These are phyloP conservation scores for Drosophila anomelani DNA, from an alignment of 2,888 invertebrate species.

Conservation along the genomic window DNA sequence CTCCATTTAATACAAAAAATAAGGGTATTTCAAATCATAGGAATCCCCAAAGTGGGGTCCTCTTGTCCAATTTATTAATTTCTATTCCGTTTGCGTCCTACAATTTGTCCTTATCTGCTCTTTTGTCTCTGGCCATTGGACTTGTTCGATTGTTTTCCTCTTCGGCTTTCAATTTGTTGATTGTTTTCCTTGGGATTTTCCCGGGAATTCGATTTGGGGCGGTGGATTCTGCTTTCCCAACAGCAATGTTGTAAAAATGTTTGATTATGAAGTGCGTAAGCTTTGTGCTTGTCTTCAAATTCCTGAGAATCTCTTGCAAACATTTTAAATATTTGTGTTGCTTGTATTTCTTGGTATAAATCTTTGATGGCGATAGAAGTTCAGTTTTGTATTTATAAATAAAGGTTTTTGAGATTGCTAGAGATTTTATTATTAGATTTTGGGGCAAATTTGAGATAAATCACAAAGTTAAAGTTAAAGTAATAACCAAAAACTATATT, in stretches of 20 bases:
- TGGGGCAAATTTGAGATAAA: no score
- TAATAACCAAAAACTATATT: background rate
- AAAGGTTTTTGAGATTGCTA: background rate
- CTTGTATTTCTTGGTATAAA: background rate
- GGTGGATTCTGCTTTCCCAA: background rate
- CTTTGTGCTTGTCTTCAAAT: conserved; percentile 7
- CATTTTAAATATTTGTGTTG: conserved; percentile 13
- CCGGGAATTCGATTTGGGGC: conserved; percentile 7
- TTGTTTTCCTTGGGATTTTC: conserved; percentile 56
- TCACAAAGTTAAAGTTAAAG: background rate
- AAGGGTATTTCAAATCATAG: background rate
- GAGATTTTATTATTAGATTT: background rate
- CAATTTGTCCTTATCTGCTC: conserved; percentile 62
- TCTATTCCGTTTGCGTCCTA: conserved; percentile 75
- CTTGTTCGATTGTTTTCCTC: conserved; percentile 65
- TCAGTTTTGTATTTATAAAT: background rate
- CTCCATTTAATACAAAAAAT: background rate
- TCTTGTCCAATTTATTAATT: conserved; percentile 71
- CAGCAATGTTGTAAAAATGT: conserved; percentile 28
- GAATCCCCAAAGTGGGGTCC: conserved; percentile 6
- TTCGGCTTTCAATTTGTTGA: conserved; percentile 72
- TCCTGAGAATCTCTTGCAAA: background rate
- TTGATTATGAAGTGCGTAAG: conserved; percentile 35
- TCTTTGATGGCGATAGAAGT: background rate
- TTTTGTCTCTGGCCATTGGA: conserved; percentile 39